Base-by-base conservation (phyloP, 53 echinoderm and acorn worm species). In the Stichopus horrens region DNA sequence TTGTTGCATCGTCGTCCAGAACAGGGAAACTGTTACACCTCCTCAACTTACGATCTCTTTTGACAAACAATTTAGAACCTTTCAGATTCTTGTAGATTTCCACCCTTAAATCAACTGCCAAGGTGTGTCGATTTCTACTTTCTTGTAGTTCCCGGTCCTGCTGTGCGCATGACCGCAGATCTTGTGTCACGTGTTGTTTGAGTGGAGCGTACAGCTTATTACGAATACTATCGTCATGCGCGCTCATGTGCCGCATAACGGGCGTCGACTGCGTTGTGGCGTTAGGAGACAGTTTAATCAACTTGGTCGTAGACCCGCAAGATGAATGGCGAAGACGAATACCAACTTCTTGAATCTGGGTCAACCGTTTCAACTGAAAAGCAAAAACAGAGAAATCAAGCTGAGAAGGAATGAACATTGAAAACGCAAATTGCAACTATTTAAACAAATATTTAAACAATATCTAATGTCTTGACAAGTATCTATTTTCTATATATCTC, bases 291-390 rank as follows among this genome's bases (percentile, higher is more conserved):
- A 21, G 14, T 71, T 18, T 71, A 16, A 20, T 71, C 71, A 71
- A 71, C 71, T 56, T 16, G 21, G 56, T 81, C 19, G 81, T 53
- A 21, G 81, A 81, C 2, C 58, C 57, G 57, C 21, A 8, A 7
- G 56, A 81, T 10, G 81, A 57, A 18, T 19, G 81, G n/a, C 22
- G 81, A 6, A 81, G 53, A 81, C 81, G 81, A 81, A 81, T n/a
- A 5, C 81, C 81, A 8, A 81, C 81, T 16, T 81, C 58, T 53
- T 81, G 81, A 6, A 81, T 81, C 21, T 81, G 81, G 16, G 57
- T 21, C 19, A 81, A 57, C 21, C 81, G 19, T 56, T 56, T 81
- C 6, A 81, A 58, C 81, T 81, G 81, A 58, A 81, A 53, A 57
- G 7, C 55, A 81, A 14, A 21, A 54, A 71, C 18, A 16, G 4